Evolutionary conservation across 2,888 invertebrate genomes (phyloP).

Genomic region (Sarcophaga variegata): DNA sequence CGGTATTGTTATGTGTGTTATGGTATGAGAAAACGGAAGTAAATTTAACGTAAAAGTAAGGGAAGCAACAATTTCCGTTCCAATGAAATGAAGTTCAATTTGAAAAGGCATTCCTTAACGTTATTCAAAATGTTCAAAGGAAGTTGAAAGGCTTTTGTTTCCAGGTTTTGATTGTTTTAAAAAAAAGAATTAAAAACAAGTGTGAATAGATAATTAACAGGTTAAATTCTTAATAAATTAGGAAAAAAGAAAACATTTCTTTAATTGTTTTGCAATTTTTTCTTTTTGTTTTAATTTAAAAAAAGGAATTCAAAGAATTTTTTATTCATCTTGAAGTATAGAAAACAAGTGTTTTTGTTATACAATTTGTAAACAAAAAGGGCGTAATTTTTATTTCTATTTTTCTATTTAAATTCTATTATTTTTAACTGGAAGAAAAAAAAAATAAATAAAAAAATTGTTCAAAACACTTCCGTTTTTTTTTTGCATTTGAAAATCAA

Average conservation of each 20-base stretch:
- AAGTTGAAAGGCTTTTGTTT: constrained; percentile 61
- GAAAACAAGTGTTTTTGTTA: constrained; percentile 7
- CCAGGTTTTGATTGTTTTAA: too few species aligned
- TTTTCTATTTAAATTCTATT: not conserved
- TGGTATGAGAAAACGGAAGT: constrained; percentile 63
- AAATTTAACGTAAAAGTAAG: constrained; percentile 26
- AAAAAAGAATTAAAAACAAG: constrained; percentile 51
- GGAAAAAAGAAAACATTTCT: not conserved
- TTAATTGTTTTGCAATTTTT: not conserved
- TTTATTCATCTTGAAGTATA: not conserved
- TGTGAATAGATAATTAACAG: constrained; percentile 69
- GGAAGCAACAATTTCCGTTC: constrained; percentile 68
- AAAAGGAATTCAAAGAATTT: constrained; percentile 1
- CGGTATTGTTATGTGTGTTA: constrained; percentile 40
- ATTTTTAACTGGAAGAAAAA: too few species aligned
- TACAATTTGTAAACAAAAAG: not conserved
- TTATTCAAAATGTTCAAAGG: constrained; percentile 32
- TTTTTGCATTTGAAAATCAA: not conserved
- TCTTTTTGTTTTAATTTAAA: constrained; percentile 17
- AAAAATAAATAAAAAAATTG: not conserved
- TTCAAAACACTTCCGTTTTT: constrained; percentile 14
- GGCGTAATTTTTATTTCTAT: not conserved
- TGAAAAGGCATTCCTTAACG: constrained; percentile 19
- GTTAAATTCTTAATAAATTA: constrained; percentile 39
- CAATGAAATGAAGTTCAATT: constrained; percentile 33